Evolutionary conservation across 64 coral and sea anemone genomes (phyloP).

Genomic region (Pocillopora damicornis): DNA sequence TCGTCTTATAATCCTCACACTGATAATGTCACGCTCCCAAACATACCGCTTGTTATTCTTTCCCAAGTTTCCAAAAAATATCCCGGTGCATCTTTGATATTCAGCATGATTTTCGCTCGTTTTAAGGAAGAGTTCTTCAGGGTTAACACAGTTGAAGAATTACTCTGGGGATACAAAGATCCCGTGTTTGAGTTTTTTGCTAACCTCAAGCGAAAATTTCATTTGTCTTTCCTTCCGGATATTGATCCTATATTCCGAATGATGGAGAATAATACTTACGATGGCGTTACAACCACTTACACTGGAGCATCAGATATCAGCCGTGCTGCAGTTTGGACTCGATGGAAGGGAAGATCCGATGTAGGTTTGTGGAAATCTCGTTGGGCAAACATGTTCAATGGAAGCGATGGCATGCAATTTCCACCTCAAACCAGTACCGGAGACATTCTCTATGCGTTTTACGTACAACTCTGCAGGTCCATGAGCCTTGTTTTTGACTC

Average conservation of each 20-base stretch:
- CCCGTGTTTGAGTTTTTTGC: constrained; percentile 57
- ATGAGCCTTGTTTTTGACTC: constrained; percentile 58
- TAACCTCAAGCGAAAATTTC: constrained; percentile 48
- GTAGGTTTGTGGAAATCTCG: constrained; percentile 64
- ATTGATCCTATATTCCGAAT: constrained; percentile 55
- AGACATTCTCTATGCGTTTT: constrained; percentile 57
- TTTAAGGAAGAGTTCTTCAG: constrained; percentile 69
- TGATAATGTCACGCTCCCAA: constrained; percentile 43
- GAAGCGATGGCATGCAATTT: constrained; percentile 81
- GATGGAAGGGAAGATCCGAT: constrained; percentile 51
- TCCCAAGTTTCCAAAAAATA: constrained; percentile 58
- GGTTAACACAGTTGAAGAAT: constrained; percentile 47
- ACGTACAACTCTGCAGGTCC: constrained; percentile 70
- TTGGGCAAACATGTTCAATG: constrained; percentile 86
- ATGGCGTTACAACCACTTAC: constrained; percentile 39
- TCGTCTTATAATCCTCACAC: constrained; percentile 32
- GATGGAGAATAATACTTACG: constrained; percentile 62
- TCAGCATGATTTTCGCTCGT: constrained; percentile 42
- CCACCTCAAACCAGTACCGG: constrained; percentile 26
- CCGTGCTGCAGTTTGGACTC: constrained; percentile 27
- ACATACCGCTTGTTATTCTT: constrained; percentile 60
- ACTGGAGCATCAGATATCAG: constrained; percentile 56
- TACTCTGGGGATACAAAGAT: constrained; percentile 72
- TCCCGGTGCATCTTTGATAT: constrained; percentile 24
- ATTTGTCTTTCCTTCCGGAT: constrained; percentile 55